Conservation (phyloP, 2,113 vertebrate species). For the Plestiodon gilberti region DNA sequence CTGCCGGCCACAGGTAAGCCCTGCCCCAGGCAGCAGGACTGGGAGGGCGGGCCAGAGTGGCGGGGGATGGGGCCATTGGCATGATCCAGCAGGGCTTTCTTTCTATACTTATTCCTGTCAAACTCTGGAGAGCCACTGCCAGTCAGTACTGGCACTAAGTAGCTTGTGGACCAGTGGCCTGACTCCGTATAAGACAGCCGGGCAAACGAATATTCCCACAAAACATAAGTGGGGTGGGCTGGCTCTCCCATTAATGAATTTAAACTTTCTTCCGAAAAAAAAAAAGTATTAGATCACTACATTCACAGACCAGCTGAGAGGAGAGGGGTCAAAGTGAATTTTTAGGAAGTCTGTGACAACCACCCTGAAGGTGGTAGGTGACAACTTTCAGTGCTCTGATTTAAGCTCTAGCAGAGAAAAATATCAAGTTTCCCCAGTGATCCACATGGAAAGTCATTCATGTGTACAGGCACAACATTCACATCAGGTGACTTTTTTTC, state of each 20-base stretch:
- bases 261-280: too few species aligned
- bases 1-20: too few species aligned
- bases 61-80: too few species aligned
- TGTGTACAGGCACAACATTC: not conserved
- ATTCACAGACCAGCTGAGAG: not conserved
- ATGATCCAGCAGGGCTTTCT: too few species aligned
- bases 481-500: not conserved
- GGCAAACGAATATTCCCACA: not conserved
- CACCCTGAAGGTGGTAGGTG: not conserved
- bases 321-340: not conserved
- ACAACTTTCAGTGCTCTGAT: not conserved
- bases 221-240: not conserved
- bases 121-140: too few species aligned
- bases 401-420: not conserved
- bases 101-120: too few species aligned
- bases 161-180: too few species aligned
- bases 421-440: not conserved
- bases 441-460: not conserved
- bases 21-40: too few species aligned
- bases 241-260: not conserved
- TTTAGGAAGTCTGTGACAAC: not conserved
- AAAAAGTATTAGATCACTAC: too few species aligned
- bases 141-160: too few species aligned
- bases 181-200: not conserved
- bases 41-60: too few species aligned